Evolutionary conservation across 2,888 invertebrate species (phyloP).

Genomic region (Polydrusus tereticollis): DNA sequence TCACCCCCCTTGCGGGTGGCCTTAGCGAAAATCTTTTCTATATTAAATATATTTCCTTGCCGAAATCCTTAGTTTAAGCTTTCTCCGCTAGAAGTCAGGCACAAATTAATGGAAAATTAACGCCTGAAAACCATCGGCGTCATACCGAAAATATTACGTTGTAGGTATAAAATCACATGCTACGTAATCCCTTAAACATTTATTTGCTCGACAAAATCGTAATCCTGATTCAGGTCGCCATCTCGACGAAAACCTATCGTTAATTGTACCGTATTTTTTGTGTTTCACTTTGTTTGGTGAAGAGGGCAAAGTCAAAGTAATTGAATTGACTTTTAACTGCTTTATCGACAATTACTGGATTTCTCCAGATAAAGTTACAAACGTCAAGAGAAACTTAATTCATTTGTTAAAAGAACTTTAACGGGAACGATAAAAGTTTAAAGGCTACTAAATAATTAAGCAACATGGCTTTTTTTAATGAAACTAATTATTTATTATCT

Average conservation of each 20-base stretch:
- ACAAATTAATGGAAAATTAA: too few species aligned
- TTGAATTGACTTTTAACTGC: slow-evolving; percentile 28
- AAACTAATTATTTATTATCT: not conserved
- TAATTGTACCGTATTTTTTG: not conserved
- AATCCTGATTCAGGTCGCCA: too few species aligned
- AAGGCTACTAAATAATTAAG: not conserved
- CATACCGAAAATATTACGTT: too few species aligned
- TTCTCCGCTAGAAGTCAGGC: too few species aligned
- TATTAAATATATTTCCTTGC: too few species aligned
- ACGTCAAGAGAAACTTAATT: slow-evolving; percentile 17
- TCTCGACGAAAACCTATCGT: not conserved
- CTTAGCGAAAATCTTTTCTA: too few species aligned
- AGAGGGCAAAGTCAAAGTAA: slow-evolving; percentile 12
- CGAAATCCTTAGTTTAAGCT: too few species aligned
- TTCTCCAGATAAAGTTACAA: slow-evolving; percentile 4
- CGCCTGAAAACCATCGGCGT: too few species aligned
- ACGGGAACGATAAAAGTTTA: not conserved
- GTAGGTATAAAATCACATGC: too few species aligned
- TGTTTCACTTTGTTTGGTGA: slow-evolving; percentile 4
- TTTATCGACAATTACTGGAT: slow-evolving; percentile 28
- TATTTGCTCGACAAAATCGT: too few species aligned
- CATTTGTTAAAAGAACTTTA: slow-evolving; percentile 13
- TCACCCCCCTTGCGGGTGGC: too few species aligned
- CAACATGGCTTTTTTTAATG: not conserved
- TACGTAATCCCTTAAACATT: too few species aligned